Evolutionary conservation across 1,140 invertebrate species (phyloP).

Genomic region (Chironomus striatipennis): DNA sequence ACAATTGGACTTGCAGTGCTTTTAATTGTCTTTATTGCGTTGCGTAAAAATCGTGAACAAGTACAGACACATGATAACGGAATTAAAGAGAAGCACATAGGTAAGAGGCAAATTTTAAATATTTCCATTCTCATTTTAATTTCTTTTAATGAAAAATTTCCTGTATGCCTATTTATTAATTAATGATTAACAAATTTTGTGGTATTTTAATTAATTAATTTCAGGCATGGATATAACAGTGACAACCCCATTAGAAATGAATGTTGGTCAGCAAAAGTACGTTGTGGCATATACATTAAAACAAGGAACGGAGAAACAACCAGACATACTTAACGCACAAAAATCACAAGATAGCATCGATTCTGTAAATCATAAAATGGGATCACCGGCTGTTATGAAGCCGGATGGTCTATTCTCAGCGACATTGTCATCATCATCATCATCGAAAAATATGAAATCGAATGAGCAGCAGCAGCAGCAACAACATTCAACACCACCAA

Average conservation of each 20-base stretch:
- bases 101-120: constrained; percentile 34
- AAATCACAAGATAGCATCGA: constrained; percentile 28
- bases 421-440: constrained; percentile 1
- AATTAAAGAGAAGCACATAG: constrained; percentile 47
- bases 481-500: constrained; percentile 36
- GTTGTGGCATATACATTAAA: constrained; percentile 51
- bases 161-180: constrained; percentile 26
- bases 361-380: background rate
- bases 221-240: constrained; percentile 42
- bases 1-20: constrained; percentile 53
- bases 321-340: constrained; percentile 42
- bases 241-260: constrained; percentile 45
- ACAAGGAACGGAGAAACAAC: constrained; percentile 42
- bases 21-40: constrained; percentile 49
- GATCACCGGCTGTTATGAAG: constrained; percentile 21
- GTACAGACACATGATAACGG: constrained; percentile 35
- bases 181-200: no score
- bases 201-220: constrained; percentile 24
- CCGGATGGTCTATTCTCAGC: background rate
- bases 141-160: background rate
- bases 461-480: constrained; percentile 29
- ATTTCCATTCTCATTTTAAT: constrained; percentile 12
- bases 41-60: constrained; percentile 40
- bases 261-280: constrained; percentile 49
- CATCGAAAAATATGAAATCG: background rate